Base-by-base conservation (phyloP, 2,888 invertebrate genomes). In the Cheilosia soror region DNA sequence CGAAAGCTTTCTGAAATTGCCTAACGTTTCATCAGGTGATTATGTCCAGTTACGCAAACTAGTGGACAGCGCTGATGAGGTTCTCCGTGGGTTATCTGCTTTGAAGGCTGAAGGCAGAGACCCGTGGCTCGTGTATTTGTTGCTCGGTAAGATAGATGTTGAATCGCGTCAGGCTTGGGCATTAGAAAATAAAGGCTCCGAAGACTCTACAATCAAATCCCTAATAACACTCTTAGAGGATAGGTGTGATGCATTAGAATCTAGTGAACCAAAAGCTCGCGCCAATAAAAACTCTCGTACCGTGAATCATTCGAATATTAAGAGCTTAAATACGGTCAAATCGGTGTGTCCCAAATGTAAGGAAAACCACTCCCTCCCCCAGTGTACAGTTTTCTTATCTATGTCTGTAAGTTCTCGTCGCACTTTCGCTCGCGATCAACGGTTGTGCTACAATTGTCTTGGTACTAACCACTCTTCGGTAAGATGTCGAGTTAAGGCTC, bases 401-500 rank as follows among this genome's bases (percentile, higher is more conserved):
- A 42, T 44, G 29, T 6, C 40, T 5, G 25, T 62, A 11, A 13
- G 7, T 6, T 44, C 42, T 3, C 62, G 62, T 27, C 42, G 62
- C 5, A 29, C 0, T 5, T 62, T 62, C 7, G 25, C 15, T 11
- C 13, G 62, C 9, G 49, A 33, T 60, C 58, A 37, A 11, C 13
- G 31, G 25, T 40, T 71, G 27, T 62, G 42, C 13, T 47, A 44
- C n/a, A 65, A 75, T 27, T 65, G 65, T 4, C 11, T 65, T 5
- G 75, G 57, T 15, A 65, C 75, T 0, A 63, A 73, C 9, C 73
- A 73, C 11, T 55, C 63, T 1, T 27, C 73, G 53, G 27, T 29
- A 2, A 53, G 63, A 29, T 63, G 73, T 44, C 53, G 72, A 9
- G 53, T 62, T 20, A 53, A 31, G 25, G 31, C 29, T 40, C 72